These are phyloP conservation scores for Edolisoma coerulescens DNA, from an alignment of 2,113 vertebrate genomes.

Conservation along the genomic window DNA sequence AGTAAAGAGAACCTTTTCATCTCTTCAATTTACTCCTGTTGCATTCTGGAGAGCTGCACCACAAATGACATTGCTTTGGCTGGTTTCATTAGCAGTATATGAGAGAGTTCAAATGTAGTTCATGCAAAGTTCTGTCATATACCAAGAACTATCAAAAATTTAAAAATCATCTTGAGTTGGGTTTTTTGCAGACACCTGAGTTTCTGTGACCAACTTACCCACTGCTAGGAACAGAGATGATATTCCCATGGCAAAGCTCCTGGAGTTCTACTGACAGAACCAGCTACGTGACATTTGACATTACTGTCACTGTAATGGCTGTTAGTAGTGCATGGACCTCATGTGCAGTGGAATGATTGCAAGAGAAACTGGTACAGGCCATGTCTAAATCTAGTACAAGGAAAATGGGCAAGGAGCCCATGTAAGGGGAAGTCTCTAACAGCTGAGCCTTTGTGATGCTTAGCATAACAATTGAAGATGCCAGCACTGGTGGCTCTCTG, in stretches of 20 bases:
- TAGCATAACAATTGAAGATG: background rate
- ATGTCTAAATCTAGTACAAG: background rate
- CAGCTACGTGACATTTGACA: background rate
- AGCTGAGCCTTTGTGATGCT: background rate
- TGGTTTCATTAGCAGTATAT: background rate
- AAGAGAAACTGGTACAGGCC: background rate
- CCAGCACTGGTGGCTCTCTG: background rate
- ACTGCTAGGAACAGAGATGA: background rate
- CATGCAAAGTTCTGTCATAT: background rate
- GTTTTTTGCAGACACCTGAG: background rate
- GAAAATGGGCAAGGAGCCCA: background rate
- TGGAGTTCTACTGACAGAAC: background rate
- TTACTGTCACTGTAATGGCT: background rate
- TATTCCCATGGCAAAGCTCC: background rate
- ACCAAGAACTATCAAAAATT: background rate
- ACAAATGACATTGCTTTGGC: background rate
- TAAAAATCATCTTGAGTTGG: fast-evolving
- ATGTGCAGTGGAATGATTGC: background rate
- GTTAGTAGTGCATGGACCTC: background rate
- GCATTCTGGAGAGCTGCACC: background rate
- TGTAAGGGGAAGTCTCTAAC: background rate
- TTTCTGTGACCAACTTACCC: background rate
- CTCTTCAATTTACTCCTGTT: background rate
- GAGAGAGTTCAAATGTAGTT: background rate
- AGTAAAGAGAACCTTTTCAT: background rate